A percentile compares a stretch with the other conserved stretches of the same genome.
Conservation (phyloP, 2,888 invertebrate species). For the Lagria hirta region DNA sequence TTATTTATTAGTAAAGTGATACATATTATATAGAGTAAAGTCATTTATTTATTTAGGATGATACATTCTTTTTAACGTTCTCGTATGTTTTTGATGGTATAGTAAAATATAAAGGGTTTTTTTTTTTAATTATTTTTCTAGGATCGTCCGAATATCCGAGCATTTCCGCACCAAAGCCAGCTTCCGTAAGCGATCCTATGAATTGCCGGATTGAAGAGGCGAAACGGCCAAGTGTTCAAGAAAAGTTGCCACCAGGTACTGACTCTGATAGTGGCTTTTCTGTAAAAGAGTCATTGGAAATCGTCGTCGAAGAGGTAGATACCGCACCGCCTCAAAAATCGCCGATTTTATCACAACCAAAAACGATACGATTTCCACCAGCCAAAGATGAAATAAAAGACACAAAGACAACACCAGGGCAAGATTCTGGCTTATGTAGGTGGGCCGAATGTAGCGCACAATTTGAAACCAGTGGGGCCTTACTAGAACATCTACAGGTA, state of each 20-base stretch:
- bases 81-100: no score
- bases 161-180: no score
- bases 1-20: no score
- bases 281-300: conserved; percentile 43
- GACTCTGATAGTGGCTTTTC: conserved; percentile 51
- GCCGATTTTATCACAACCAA: conserved; percentile 78
- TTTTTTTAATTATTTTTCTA: no score
- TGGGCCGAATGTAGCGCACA: conserved; percentile 82
- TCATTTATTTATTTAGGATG: no score
- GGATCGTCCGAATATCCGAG: no score
- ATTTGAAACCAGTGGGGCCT: conserved; percentile 77
- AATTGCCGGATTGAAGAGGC: conserved; percentile 29
- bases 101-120: no score
- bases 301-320: conserved; percentile 42
- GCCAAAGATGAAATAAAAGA: conserved; percentile 44
- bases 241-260: conserved; percentile 33
- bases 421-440: conserved; percentile 61
- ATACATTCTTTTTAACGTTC: no score
- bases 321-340: conserved; percentile 59
- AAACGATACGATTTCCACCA: conserved; percentile 75
- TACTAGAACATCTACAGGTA: conserved; percentile 88
- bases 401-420: conserved; percentile 46
- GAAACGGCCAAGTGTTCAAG: conserved; percentile 30
- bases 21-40: no score
- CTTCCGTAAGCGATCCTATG: no score